Conservation (phyloP, 2,797 vertebrate species). For the Sphenopsis melanotis region DNA sequence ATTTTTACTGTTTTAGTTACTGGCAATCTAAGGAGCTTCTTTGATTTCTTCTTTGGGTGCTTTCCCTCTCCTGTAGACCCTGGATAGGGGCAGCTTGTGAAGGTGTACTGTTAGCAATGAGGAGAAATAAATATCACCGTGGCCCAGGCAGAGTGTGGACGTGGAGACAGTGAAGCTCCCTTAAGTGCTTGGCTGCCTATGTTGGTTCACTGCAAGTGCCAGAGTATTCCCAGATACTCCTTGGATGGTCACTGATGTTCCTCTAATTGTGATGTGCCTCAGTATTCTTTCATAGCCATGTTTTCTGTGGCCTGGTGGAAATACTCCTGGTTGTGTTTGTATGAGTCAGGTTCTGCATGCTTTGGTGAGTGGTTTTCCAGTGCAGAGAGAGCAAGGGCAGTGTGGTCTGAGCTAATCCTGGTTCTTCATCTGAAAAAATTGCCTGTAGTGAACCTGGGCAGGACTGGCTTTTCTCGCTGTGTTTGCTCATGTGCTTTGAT, state of each 20-base stretch:
- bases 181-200: accelerated
- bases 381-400: neutral
- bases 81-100: neutral
- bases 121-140: neutral
- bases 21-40: neutral
- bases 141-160: neutral
- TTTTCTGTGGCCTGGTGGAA: neutral
- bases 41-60: neutral
- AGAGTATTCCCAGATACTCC: neutral
- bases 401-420: neutral
- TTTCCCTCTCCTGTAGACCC: neutral
- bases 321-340: accelerated
- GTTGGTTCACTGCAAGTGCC: neutral
- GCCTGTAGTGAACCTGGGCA: neutral
- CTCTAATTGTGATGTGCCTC: neutral
- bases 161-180: neutral
- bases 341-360: too few relatives aligned
- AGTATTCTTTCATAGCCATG: neutral
- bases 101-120: neutral
- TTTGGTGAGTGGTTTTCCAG: neutral
- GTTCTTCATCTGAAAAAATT: neutral
- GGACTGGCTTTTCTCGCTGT: neutral
- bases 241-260: neutral
- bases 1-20: neutral
- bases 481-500: neutral